Conservation (phyloP, 2,888 invertebrate species). For the Drosophila longiperda region DNA sequence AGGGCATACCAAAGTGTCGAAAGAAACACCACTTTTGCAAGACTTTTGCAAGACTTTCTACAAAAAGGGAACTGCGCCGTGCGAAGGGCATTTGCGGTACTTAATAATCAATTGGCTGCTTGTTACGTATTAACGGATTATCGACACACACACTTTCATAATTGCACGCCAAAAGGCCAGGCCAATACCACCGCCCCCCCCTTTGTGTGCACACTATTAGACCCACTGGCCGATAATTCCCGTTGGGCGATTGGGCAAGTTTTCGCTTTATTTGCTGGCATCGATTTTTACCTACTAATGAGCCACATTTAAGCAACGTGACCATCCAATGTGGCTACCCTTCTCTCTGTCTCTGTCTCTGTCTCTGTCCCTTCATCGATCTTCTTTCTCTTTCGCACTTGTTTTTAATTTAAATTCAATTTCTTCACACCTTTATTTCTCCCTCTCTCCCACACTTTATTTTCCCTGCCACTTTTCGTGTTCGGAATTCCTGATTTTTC, state of each 20-base stretch:
- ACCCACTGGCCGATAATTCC: slow-evolving; percentile 49
- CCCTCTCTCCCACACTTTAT: neutral
- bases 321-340: slow-evolving; percentile 13
- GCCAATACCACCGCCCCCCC: neutral
- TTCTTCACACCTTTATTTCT: slow-evolving; percentile 11
- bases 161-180: slow-evolving; percentile 21
- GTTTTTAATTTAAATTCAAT: slow-evolving; percentile 39
- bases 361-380: neutral
- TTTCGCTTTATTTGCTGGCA: slow-evolving; percentile 55
- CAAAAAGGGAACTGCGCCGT: slow-evolving; percentile 24
- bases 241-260: slow-evolving; percentile 59
- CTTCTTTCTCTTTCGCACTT: neutral
- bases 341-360: neutral
- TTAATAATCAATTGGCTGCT: slow-evolving; percentile 71
- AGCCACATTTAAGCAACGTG: slow-evolving; percentile 51
- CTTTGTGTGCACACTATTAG: slow-evolving; percentile 17
- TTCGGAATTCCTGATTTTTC: slow-evolving; percentile 54
- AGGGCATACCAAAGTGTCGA: slow-evolving; percentile 59
- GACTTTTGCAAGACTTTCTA: slow-evolving; percentile 77
- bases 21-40: slow-evolving; percentile 33
- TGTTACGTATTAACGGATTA: slow-evolving; percentile 56
- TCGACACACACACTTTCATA: slow-evolving; percentile 24
- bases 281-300: slow-evolving; percentile 46
- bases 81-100: slow-evolving; percentile 64
- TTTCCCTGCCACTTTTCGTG: slow-evolving; percentile 31